phyloP scores from a whole-genome alignment of 2,888 invertebrate genomes.

The Doris montereyensis region DNA sequence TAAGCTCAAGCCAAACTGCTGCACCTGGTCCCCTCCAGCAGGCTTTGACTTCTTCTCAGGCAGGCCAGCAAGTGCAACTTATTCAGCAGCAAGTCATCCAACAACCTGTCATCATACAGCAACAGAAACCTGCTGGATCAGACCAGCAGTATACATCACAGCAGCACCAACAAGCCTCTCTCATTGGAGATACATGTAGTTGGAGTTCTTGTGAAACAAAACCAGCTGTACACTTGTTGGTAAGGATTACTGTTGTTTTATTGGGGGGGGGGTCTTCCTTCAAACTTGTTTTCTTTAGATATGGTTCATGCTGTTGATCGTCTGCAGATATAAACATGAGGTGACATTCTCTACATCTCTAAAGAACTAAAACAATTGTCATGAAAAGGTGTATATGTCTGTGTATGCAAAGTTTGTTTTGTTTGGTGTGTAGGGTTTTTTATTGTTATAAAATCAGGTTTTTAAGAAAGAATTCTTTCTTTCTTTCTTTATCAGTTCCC shows the following conservation, averaged over 20 bases:
- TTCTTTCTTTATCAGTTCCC: no score
- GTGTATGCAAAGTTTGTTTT: no score
- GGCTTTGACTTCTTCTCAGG: conserved; percentile 7
- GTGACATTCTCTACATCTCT: no score
- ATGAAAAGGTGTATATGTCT: no score
- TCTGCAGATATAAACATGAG: neutral
- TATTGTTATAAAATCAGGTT: no score
- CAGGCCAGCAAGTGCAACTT: conserved; percentile 48
- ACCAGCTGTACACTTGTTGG: conserved; percentile 35
- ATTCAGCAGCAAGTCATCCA: conserved; percentile 48
- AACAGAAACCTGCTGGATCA: conserved; percentile 44
- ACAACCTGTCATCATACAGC: conserved; percentile 43
- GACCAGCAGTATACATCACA: conserved; percentile 47
- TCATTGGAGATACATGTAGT: neutral
- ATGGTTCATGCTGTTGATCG: neutral
- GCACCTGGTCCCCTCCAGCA: conserved; percentile 4
- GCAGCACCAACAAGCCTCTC: conserved; percentile 43
- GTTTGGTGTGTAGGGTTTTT: no score
- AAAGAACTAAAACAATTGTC: no score
- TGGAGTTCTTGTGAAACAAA: conserved; percentile 34
- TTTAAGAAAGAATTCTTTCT: no score
- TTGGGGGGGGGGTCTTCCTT: no score
- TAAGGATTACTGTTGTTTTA: conserved; percentile 22
- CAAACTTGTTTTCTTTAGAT: no score
- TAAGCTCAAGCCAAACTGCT: conserved; percentile 14